Evolutionary conservation across 2,888 invertebrate species (phyloP), one percentile per base, ranked within the genome.

Genomic region (Brachylomia viminalis): DNA sequence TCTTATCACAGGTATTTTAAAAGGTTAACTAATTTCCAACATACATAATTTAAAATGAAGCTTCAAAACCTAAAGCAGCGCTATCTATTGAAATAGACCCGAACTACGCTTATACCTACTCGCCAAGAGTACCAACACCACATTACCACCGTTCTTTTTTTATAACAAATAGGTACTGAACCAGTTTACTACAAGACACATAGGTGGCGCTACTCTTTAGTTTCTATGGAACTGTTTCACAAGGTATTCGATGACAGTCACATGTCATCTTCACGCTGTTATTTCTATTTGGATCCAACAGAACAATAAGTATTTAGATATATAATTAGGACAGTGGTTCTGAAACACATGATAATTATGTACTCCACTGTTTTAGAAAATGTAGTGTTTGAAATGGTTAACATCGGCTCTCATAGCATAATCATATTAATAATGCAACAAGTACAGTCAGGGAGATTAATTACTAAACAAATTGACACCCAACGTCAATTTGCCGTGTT

Each of bases 201-300:
- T 45, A 82, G 82, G 47, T 84, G 84, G 65, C 84, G 71, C 68
- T 13, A 75, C 68, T 61, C n/a, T 70, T 54, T 42, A 58, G 38
- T 71, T 71, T 71, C 8, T 38, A 13, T 10, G 3, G 23, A 59
- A 30, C 6, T 56, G 38, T 56, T 49, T 23, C 5, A 1, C 1
- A 33, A 2, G 17, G 15, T 6, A 38, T 42, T n/a, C 13, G 4
- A 33, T 3, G 0, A 23, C 11, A 20, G n/a, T 11, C 7, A 1
- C 11, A 62, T n/a, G n/a, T n/a, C n/a, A n/a, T 17, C 30, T 62
- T 70, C 15, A 62, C 27, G 8, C 15, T 54, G 2, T 0, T 6
- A n/a, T 56, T 62, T 2, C 0, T 6, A 8, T 30, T 70, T 27
- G 0, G 10, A 15, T 30, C 2, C 0, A 20, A 13, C 10, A 71